phyloP scores from a whole-genome alignment of 1,140 invertebrate species.

The Formica selysi region DNA sequence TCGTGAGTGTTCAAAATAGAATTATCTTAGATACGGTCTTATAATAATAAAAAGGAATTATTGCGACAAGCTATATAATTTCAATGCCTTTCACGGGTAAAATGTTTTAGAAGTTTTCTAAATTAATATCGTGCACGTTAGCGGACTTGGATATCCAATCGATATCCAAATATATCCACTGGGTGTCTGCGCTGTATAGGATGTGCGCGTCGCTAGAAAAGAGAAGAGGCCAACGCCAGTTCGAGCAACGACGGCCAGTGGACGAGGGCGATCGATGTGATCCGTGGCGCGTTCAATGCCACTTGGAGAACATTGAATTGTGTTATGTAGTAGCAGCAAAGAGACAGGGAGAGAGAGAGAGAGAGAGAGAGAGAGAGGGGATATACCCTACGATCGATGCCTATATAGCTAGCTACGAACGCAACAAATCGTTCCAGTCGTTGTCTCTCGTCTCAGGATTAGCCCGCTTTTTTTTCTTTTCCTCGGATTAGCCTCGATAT shows the following conservation, averaged over 20 bases:
- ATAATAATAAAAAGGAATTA: not conserved
- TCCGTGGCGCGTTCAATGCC: constrained; percentile 69
- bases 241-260: not conserved
- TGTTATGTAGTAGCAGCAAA: constrained; percentile 34
- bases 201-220: constrained; percentile 14
- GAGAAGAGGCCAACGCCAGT: constrained; percentile 42
- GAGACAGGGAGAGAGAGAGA: constrained; percentile 43
- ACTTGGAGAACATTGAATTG: constrained; percentile 75
- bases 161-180: constrained; percentile 57
- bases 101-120: not conserved
- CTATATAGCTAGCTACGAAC: constrained; percentile 76
- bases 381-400: constrained; percentile 66
- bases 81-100: not conserved
- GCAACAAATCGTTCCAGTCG: constrained; percentile 75
- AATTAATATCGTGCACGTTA: constrained; percentile 27
- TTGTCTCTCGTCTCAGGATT: constrained; percentile 72
- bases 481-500: constrained; percentile 38
- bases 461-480: constrained; percentile 50
- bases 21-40: not conserved
- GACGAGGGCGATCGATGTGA: constrained; percentile 66
- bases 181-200: not conserved
- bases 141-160: not conserved
- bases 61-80: not conserved
- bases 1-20: not conserved
- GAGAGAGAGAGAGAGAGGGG: constrained; percentile 67